Evolutionary conservation across 2,888 invertebrate genomes (phyloP).

Genomic region (Cheilosia vernalis): DNA sequence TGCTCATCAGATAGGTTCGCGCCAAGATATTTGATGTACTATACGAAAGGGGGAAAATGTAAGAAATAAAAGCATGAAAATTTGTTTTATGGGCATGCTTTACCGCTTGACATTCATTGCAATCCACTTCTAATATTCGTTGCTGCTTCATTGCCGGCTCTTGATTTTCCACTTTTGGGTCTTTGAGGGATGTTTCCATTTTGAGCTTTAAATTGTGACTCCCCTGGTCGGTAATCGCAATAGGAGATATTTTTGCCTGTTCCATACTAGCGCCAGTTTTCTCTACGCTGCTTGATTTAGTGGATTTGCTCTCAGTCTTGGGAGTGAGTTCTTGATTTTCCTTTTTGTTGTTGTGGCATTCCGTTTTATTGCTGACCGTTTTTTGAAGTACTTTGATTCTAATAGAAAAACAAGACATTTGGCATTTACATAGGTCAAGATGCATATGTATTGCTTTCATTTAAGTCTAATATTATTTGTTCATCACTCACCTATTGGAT

Average conservation of each 20-base stretch:
- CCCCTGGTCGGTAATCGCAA: background rate
- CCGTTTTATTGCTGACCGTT: conserved; percentile 11
- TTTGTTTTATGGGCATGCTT: conserved; percentile 22
- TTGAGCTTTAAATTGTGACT: background rate
- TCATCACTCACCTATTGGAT: conserved; percentile 54
- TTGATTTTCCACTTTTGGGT: conserved; percentile 6
- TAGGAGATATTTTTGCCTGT: background rate
- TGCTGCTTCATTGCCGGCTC: conserved; percentile 75
- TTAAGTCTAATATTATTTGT: no score
- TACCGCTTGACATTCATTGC: conserved; percentile 79
- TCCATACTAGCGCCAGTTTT: background rate
- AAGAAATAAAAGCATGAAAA: background rate
- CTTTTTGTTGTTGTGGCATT: background rate
- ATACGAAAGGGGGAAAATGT: conserved; percentile 6
- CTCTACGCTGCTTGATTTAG: conserved; percentile 7
- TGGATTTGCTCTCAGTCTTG: conserved; percentile 13
- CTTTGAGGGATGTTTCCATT: background rate
- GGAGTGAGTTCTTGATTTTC: conserved; percentile 14
- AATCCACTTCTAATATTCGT: conserved; percentile 77
- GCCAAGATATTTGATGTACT: conserved; percentile 80
- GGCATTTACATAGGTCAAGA: no score
- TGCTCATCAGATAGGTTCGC: conserved; percentile 77
- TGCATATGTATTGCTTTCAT: no score
- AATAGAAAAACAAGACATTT: background rate
- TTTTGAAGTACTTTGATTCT: conserved; percentile 69